Conservation (phyloP, 2,113 vertebrate species). For the Rhabdomys dilectus region DNA sequence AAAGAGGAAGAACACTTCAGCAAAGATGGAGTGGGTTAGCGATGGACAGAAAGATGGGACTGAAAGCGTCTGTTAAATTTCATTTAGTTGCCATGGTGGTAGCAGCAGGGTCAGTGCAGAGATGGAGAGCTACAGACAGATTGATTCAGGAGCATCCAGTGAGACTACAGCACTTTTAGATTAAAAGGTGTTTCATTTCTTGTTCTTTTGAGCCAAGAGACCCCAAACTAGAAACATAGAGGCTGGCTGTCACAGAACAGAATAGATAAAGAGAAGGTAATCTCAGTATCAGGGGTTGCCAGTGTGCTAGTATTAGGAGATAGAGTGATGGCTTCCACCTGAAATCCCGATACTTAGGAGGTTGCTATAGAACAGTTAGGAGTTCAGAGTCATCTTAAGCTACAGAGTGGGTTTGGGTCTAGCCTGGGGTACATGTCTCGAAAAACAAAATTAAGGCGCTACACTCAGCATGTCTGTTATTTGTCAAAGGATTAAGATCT, state of each 20-base stretch:
- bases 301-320: not conserved
- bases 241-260: not conserved
- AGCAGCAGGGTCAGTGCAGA: not conserved
- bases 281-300: not conserved
- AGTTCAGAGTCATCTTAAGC: not conserved
- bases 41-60: too few relatives aligned
- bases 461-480: not conserved
- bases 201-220: not conserved
- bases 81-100: not conserved
- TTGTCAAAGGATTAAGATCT: not conserved
- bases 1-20: not conserved
- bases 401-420: not conserved
- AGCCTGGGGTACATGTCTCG: not conserved
- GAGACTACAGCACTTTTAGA: not conserved
- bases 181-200: not conserved
- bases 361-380: not conserved
- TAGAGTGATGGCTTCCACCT: not conserved
- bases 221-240: not conserved
- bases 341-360: not conserved
- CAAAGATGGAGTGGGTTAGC: not conserved
- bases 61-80: not conserved
- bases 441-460: not conserved
- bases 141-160: too few relatives aligned
- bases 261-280: not conserved
- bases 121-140: not conserved